A percentile compares a stretch with the other conserved stretches of the same genome.
Evolutionary conservation across 2,113 vertebrate genomes (phyloP).

Genomic region (Dendropsophus ebraccatus): DNA sequence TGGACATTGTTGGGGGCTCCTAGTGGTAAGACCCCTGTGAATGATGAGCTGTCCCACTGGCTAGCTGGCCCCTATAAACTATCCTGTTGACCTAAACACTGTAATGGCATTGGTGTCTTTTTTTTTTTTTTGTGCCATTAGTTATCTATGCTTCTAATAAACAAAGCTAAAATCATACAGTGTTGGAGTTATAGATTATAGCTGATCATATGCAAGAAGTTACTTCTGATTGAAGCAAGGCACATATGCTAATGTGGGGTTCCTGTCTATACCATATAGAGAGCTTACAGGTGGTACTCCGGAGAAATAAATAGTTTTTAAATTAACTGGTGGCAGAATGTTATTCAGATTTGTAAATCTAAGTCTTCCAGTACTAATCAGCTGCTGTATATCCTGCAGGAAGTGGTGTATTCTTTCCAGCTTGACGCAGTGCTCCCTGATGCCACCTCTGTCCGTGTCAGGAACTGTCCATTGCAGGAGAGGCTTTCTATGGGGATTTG

Average conservation of each 20-base stretch:
- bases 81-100: background rate
- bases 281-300: background rate
- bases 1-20: background rate
- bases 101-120: background rate
- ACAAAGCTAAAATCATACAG: background rate
- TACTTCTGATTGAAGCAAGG: background rate
- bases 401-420: no score
- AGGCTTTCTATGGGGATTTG: no score
- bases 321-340: no score
- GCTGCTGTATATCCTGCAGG: no score
- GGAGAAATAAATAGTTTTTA: no score
- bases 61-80: background rate
- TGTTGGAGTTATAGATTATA: background rate
- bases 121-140: no score
- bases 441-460: no score
- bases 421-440: no score
- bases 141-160: no score
- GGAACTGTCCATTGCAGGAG: no score
- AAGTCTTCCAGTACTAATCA: no score
- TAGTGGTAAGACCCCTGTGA: background rate
- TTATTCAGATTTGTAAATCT: no score
- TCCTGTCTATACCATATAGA: background rate
- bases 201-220: background rate
- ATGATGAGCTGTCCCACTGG: background rate
- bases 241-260: background rate